Percentiles rank a stretch among this genome's conserved stretches.
These are phyloP conservation scores for Galemys pyrenaicus DNA, from an alignment of 2,113 vertebrate species.

Conservation along the genomic window DNA sequence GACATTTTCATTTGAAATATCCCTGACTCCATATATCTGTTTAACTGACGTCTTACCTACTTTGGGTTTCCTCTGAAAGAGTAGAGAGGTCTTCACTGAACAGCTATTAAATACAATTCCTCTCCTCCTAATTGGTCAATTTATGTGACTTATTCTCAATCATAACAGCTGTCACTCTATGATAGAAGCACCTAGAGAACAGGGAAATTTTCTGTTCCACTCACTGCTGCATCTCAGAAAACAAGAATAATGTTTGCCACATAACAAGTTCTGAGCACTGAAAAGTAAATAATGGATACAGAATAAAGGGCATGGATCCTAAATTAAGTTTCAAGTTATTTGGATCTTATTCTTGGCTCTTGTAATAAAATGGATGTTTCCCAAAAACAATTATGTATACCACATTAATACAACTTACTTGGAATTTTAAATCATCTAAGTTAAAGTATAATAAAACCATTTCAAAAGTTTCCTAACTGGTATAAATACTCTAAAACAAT, in stretches of 20 bases:
- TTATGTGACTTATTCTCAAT: neutral
- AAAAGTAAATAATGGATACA: neutral
- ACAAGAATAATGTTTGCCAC: neutral
- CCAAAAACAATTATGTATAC: neutral
- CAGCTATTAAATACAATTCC: neutral
- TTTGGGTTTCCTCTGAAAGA: neutral
- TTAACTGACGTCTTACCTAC: neutral
- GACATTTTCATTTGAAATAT: neutral
- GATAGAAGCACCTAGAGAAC: neutral
- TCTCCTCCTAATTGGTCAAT: rapidly evolving
- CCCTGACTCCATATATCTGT: neutral
- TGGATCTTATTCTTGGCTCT: neutral
- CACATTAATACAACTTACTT: neutral
- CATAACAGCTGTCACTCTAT: neutral
- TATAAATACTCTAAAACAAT: neutral
- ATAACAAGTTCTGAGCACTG: neutral
- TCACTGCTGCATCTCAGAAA: neutral
- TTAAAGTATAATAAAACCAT: neutral
- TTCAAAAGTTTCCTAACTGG: neutral
- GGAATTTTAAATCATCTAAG: constrained; percentile 14
- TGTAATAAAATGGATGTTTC: neutral
- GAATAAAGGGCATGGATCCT: neutral
- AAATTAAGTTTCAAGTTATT: neutral
- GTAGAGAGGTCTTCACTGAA: neutral
- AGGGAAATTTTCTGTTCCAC: neutral